Percentiles rank a stretch among this genome's conserved stretches.
These are phyloP conservation scores for Sphyrna mokarran DNA, from an alignment of 2,113 vertebrate genomes.

Conservation along the genomic window DNA sequence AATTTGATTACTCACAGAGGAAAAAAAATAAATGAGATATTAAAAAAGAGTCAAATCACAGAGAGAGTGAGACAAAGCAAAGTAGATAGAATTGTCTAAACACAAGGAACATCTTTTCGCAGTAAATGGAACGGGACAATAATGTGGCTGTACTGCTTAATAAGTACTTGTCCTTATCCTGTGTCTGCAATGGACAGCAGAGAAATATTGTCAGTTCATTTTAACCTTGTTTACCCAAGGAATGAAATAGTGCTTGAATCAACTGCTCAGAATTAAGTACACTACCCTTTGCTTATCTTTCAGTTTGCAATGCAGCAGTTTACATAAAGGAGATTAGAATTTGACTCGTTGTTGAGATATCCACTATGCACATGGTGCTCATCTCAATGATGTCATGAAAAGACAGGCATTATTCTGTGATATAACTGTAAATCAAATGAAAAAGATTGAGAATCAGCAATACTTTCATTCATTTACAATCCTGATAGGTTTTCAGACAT, in stretches of 20 bases:
- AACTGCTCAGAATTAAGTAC: slow-evolving; percentile 36
- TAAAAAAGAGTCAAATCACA: background rate
- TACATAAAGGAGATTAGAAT: slow-evolving; percentile 35
- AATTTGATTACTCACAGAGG: background rate
- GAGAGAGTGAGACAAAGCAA: background rate
- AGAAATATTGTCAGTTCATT: slow-evolving; percentile 36
- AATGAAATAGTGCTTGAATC: slow-evolving; percentile 38
- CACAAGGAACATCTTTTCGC: background rate
- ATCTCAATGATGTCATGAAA: slow-evolving; percentile 21
- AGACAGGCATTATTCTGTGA: slow-evolving; percentile 22
- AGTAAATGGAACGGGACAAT: background rate
- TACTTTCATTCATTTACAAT: background rate
- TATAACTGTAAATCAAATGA: slow-evolving; percentile 30
- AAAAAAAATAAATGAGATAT: background rate
- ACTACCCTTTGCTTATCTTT: slow-evolving; percentile 27
- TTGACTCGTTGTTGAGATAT: slow-evolving; percentile 26
- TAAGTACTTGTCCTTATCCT: slow-evolving; percentile 33
- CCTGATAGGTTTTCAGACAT: slow-evolving; percentile 4
- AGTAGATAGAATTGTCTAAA: background rate
- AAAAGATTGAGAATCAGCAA: slow-evolving; percentile 15
- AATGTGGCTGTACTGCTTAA: slow-evolving; percentile 12
- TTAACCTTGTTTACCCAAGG: slow-evolving; percentile 34
- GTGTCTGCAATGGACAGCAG: slow-evolving; percentile 27
- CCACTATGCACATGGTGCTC: background rate
- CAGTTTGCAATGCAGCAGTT: slow-evolving; percentile 33